These are phyloP conservation scores for Hydrocynus forskahlii DNA, from an alignment of 2,797 vertebrate genomes.

Conservation along the genomic window DNA sequence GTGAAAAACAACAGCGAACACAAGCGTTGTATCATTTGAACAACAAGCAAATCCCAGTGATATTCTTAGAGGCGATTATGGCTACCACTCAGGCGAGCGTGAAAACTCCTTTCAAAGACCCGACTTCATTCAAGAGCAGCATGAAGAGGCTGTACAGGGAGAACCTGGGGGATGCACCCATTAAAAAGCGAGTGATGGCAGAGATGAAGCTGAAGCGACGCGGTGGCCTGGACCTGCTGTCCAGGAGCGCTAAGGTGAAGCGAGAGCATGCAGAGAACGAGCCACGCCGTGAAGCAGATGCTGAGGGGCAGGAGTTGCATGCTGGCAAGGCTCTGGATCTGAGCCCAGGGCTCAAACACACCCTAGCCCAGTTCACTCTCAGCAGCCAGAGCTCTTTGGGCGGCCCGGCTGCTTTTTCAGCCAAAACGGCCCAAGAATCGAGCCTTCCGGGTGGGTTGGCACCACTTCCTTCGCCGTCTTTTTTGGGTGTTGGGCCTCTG, in stretches of 20 bases:
- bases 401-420: constrained; percentile 96
- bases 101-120: constrained; percentile 81
- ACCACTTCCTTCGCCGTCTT: constrained; percentile 89
- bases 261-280: constrained; percentile 85
- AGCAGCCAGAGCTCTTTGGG: constrained; percentile 98
- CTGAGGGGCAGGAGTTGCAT: constrained; percentile 78
- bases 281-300: constrained; percentile 67
- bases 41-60: constrained; percentile 42
- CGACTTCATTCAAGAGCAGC: constrained; percentile 78
- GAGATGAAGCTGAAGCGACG: constrained; percentile 87
- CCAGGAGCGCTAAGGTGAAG: constrained; percentile 87
- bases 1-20: constrained; percentile 30
- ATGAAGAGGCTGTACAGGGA: constrained; percentile 81
- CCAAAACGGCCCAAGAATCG: constrained; percentile 80
- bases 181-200: constrained; percentile 89
- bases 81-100: constrained; percentile 81
- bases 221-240: constrained; percentile 75
- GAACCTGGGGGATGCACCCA: constrained; percentile 84
- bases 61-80: constrained; percentile 67
- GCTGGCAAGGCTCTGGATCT: constrained; percentile 88
- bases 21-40: constrained; percentile 51
- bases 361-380: constrained; percentile 95
- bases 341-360: constrained; percentile 96
- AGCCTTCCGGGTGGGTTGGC: constrained; percentile 83
- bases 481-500: constrained; percentile 89